phyloP scores from a whole-genome alignment of 2,888 invertebrate genomes.

The Cyclophora punctaria region DNA sequence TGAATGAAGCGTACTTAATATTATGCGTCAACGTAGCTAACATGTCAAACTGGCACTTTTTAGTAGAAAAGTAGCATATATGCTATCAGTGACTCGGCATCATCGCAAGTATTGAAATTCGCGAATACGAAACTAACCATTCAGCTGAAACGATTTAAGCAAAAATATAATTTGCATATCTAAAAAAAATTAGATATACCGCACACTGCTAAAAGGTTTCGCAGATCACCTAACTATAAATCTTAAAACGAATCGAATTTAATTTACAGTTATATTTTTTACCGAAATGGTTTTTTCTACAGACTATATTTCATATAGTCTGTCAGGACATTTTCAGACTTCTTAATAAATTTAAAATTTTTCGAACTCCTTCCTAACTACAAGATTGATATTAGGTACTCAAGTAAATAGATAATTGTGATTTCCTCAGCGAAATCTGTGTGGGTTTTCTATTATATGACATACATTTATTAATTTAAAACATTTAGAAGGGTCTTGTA shows the following conservation, averaged over 20 bases:
- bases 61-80: conserved; percentile 6
- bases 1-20: conserved; percentile 28
- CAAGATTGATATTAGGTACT: conserved; percentile 52
- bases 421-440: conserved; percentile 57
- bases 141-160: conserved; percentile 41
- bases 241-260: conserved; percentile 61
- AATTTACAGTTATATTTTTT: conserved; percentile 58
- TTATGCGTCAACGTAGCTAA: conserved; percentile 31
- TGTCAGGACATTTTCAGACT: conserved; percentile 61
- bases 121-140: conserved; percentile 34
- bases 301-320: conserved; percentile 61
- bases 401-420: conserved; percentile 59
- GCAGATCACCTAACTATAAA: conserved; percentile 60
- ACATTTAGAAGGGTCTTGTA: conserved; percentile 23
- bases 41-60: conserved; percentile 20
- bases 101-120: conserved; percentile 53
- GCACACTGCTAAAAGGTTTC: conserved; percentile 41
- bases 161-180: conserved; percentile 41
- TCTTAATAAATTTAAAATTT: conserved; percentile 54
- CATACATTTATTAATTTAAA: conserved; percentile 5
- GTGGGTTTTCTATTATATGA: conserved; percentile 41
- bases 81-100: conserved; percentile 23
- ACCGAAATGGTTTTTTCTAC: conserved; percentile 50
- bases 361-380: conserved; percentile 65
- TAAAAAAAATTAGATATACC: conserved; percentile 42